Base-by-base conservation (phyloP, 2,888 invertebrate species). In the Sympetrum striolatum region DNA sequence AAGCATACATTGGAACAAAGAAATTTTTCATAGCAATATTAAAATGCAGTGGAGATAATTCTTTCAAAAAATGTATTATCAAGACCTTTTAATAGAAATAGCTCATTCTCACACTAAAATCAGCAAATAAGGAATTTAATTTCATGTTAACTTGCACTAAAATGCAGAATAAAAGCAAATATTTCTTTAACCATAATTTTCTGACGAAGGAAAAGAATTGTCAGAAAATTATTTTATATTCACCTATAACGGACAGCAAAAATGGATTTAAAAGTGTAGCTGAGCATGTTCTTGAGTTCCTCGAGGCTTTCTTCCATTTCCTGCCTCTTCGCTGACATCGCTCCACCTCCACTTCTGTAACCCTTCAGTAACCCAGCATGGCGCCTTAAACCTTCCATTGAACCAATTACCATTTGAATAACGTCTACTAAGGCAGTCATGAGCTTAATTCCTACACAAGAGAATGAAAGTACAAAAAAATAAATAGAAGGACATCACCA, bases 391-490 rank as follows among this genome's bases (percentile, higher is more conserved):
- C 95, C 95, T 92, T 96, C 95, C 91, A 95, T 93, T 92, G 95
- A 95, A 90, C 95, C 94, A 90, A 95, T 95, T 58, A 96, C 93
- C 91, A 95, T 95, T 25, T 95, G 93, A 4, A 95, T 95, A 35
- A 96, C 95, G 92, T 96, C 95, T n/a, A 96, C 96, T 48, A 96
- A 93, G 1, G 95, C 95, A 10, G 95, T 95, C 94, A 95, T 95
- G 90, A 96, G 92, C 93, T 96, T 96, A 95, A 96, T 95, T 3
- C 95, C 95, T 94, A 91, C 39, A 90, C 91, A 82, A 14, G 79
- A 91, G 53, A n/a, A 90, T 53, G 48, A 81, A 3, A 22, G 25
- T 37, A 15, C 8, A 60, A 31, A 2, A 25, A 6, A 25, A 44
- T 44, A 3, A 44, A 44, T 10, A 44, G 6, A 10, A 44, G 44